A percentile compares a stretch with the other conserved stretches of the same genome.
These are phyloP conservation scores for Colletes gigas DNA, from an alignment of 1,140 invertebrate species.

Conservation along the genomic window DNA sequence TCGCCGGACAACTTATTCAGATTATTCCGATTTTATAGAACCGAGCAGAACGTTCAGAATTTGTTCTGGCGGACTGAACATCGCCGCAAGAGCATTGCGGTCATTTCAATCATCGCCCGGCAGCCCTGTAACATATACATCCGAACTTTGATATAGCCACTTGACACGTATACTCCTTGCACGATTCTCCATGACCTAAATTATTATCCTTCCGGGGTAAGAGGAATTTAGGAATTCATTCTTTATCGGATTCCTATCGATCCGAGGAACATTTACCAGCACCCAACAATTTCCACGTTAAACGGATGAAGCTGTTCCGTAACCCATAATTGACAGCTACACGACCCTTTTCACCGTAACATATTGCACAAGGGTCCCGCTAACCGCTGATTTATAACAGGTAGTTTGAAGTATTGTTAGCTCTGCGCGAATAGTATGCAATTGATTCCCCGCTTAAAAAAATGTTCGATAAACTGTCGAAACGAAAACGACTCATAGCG, in stretches of 20 bases:
- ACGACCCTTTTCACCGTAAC: not conserved
- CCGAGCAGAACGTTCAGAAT: conserved; percentile 44
- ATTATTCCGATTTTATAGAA: conserved; percentile 54
- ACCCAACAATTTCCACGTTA: not conserved
- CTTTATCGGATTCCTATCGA: conserved; percentile 23
- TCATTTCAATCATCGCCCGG: conserved; percentile 59
- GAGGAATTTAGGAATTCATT: conserved; percentile 21
- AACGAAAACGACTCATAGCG: too few species aligned
- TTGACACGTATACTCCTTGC: conserved; percentile 53
- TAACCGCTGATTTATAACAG: too few species aligned
- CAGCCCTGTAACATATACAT: conserved; percentile 41
- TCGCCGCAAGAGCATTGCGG: conserved; percentile 55
- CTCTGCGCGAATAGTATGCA: too few species aligned
- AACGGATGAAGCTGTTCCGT: too few species aligned
- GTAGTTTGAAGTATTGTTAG: too few species aligned
- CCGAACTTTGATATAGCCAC: conserved; percentile 44
- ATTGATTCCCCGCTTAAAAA: too few species aligned
- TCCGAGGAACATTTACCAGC: not conserved
- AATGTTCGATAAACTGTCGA: too few species aligned
- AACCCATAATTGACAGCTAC: not conserved
- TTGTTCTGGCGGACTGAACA: conserved; percentile 48
- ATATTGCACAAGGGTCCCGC: too few species aligned
- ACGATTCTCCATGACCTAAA: conserved; percentile 40
- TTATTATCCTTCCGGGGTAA: conserved; percentile 46
- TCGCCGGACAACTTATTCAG: conserved; percentile 27